Evolutionary conservation across 2,113 vertebrate species (phyloP).

Genomic region (Noctilio leporinus): DNA sequence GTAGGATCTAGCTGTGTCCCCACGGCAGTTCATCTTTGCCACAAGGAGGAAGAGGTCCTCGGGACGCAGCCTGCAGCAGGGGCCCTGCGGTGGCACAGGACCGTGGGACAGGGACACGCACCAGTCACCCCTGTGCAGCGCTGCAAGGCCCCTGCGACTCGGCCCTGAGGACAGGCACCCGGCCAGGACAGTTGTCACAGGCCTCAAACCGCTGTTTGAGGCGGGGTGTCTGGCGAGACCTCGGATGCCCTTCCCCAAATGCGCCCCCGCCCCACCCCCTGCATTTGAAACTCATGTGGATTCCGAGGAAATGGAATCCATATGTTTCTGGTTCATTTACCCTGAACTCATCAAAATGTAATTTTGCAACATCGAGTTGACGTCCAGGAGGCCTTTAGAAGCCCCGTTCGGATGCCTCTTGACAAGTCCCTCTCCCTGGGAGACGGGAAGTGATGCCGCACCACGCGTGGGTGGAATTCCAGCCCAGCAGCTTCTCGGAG

Average conservation of each 20-base stretch:
- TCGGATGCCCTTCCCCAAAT: slow-evolving; percentile 53
- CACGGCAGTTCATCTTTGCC: neutral
- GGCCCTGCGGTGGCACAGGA: too few species aligned
- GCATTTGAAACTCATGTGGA: slow-evolving; percentile 68
- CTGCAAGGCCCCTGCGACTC: too few species aligned
- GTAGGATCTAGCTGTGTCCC: neutral
- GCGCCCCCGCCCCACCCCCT: neutral
- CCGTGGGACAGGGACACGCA: too few species aligned
- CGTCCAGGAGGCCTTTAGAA: slow-evolving; percentile 69
- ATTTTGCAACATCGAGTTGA: slow-evolving; percentile 72
- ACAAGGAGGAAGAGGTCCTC: neutral
- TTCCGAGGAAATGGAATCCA: slow-evolving; percentile 74
- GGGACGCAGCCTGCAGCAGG: neutral
- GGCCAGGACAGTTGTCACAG: slow-evolving; percentile 26
- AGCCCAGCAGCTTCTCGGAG: slow-evolving; percentile 35
- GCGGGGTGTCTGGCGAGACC: slow-evolving; percentile 49
- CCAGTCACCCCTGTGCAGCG: too few species aligned
- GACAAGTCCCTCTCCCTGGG: slow-evolving; percentile 57
- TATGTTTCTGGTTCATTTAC: slow-evolving; percentile 75
- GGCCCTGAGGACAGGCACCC: slow-evolving; percentile 31
- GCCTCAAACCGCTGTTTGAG: slow-evolving; percentile 59
- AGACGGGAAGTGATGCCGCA: slow-evolving; percentile 64
- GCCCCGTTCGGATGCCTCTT: slow-evolving; percentile 69
- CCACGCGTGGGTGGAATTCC: slow-evolving; percentile 49
- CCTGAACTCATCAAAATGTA: slow-evolving; percentile 75